phyloP scores from a whole-genome alignment of 2,888 invertebrate species.

The Drosophila austrosaltans region DNA sequence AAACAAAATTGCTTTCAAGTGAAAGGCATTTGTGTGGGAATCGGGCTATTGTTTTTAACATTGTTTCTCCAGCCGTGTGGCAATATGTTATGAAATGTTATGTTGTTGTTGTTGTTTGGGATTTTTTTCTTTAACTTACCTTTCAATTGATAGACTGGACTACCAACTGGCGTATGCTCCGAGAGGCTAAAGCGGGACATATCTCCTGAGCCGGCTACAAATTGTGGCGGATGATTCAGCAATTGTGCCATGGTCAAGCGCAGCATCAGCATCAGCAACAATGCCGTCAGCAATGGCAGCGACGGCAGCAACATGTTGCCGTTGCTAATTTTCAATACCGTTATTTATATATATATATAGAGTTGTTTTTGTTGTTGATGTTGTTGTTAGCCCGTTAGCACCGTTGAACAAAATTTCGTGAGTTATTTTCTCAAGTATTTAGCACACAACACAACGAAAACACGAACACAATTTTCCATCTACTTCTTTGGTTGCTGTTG shows the following conservation, averaged over 20 bases:
- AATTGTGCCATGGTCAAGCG: constrained; percentile 83
- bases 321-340: constrained; percentile 68
- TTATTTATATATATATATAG: constrained; percentile 51
- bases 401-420: constrained; percentile 45
- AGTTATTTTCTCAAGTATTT: constrained; percentile 62
- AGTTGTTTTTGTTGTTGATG: constrained; percentile 59
- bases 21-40: constrained; percentile 71
- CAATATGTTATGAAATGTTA: constrained; percentile 47
- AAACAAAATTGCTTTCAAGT: constrained; percentile 40
- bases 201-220: constrained; percentile 89
- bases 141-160: constrained; percentile 90
- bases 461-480: constrained; percentile 35
- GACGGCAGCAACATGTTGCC: constrained; percentile 65
- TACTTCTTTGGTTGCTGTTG: constrained; percentile 8
- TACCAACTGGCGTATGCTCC: constrained; percentile 90
- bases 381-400: constrained; percentile 21
- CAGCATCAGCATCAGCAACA: constrained; percentile 40
- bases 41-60: constrained; percentile 54
- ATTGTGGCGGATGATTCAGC: constrained; percentile 89
- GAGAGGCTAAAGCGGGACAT: constrained; percentile 90
- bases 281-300: constrained; percentile 38
- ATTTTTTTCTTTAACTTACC: constrained; percentile 84
- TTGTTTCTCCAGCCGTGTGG: constrained; percentile 29
- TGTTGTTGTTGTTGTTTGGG: constrained; percentile 15
- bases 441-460: constrained; percentile 63